phyloP scores from a whole-genome alignment of 2,797 vertebrate genomes.

The Etheostoma nigrum region DNA sequence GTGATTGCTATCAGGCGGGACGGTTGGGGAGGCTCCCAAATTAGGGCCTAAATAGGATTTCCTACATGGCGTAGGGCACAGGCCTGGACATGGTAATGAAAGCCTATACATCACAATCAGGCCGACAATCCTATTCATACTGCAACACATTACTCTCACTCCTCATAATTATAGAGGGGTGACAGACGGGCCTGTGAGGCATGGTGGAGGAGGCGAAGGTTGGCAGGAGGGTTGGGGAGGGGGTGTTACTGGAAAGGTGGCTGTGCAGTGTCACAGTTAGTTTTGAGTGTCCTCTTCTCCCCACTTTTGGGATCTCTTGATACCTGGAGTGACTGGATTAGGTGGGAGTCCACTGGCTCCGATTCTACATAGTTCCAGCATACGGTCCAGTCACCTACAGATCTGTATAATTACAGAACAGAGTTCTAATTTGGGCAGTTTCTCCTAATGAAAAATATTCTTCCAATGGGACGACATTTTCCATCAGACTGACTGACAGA shows the following conservation, averaged over 20 bases:
- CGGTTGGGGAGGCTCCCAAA: slow-evolving; percentile 97
- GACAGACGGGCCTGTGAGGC: slow-evolving; percentile 86
- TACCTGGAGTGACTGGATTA: slow-evolving; percentile 66
- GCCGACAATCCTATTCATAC: slow-evolving; percentile 95
- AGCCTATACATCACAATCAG: slow-evolving; percentile 99
- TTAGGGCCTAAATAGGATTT: slow-evolving; percentile 99
- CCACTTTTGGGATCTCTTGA: slow-evolving; percentile 72
- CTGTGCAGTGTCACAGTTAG: slow-evolving; percentile 64
- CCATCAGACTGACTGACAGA: slow-evolving; percentile 64
- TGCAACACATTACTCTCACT: slow-evolving; percentile 93
- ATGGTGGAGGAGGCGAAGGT: slow-evolving; percentile 51
- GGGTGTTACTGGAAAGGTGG: slow-evolving; percentile 41
- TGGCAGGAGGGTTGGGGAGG: neutral
- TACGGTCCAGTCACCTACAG: slow-evolving; percentile 19
- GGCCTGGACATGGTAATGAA: slow-evolving; percentile 98
- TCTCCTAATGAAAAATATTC: slow-evolving; percentile 37
- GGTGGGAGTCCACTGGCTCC: slow-evolving; percentile 47
- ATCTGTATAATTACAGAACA: slow-evolving; percentile 53
- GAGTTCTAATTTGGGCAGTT: slow-evolving; percentile 46
- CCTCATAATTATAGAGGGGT: slow-evolving; percentile 90
- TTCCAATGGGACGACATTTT: slow-evolving; percentile 70
- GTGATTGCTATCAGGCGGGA: slow-evolving; percentile 99
- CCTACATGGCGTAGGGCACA: slow-evolving; percentile 96
- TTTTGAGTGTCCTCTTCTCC: slow-evolving; percentile 67
- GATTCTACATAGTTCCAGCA: slow-evolving; percentile 37